Evolutionary conservation across 2,113 vertebrate species (phyloP).

Genomic region (Etia nguti): DNA sequence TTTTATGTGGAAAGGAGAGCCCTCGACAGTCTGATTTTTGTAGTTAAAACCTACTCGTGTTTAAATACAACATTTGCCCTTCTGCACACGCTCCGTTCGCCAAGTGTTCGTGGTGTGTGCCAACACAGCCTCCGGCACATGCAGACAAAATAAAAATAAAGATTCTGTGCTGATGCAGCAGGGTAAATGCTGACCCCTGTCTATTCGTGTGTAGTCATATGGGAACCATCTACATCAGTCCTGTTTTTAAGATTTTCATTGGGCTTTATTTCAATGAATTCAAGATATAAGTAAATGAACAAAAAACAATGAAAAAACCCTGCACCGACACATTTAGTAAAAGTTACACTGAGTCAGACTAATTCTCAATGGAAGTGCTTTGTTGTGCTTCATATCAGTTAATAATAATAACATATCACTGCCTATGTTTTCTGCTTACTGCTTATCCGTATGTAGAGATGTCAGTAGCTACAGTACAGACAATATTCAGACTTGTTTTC

Average conservation of each 20-base stretch:
- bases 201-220: neutral
- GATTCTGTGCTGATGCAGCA: neutral
- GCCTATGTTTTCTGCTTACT: neutral
- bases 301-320: neutral
- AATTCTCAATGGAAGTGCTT: neutral
- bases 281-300: neutral
- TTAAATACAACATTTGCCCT: constrained; percentile 29
- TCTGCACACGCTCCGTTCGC: neutral
- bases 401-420: neutral
- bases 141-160: constrained; percentile 2
- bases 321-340: neutral
- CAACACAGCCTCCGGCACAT: constrained; percentile 12
- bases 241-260: neutral
- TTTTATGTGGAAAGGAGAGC: neutral
- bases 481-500: neutral
- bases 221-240: neutral
- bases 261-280: neutral
- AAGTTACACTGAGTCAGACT: constrained; percentile 9
- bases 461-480: neutral
- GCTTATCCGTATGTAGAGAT: neutral
- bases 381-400: neutral
- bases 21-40: constrained; percentile 7
- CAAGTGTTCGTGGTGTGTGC: constrained; percentile 5
- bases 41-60: constrained; percentile 2
- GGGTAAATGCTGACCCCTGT: neutral